Evolutionary conservation across 1,140 invertebrate species (phyloP).

Genomic region (Pseudoatta argentina): DNA sequence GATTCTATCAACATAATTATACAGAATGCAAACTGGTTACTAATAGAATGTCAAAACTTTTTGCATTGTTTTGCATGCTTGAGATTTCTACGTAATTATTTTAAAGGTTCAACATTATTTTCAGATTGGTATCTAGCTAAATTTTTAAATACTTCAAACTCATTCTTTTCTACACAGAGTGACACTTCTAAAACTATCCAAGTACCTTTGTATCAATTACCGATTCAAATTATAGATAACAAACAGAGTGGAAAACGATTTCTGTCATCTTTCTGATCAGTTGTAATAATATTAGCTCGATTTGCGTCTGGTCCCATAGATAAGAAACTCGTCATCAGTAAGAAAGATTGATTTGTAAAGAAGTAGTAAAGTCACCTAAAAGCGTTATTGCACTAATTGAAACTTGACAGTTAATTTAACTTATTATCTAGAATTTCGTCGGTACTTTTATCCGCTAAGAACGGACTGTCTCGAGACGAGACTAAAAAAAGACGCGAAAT

Average conservation of each 20-base stretch:
- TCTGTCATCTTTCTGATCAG: not conserved
- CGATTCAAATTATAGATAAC: not conserved
- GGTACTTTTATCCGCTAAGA: constrained; percentile 20
- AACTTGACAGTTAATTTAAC: constrained; percentile 73
- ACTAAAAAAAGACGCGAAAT: not conserved
- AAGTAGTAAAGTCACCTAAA: not conserved
- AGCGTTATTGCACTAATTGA: constrained; percentile 70
- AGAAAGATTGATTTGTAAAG: not conserved
- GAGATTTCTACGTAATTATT: too few species aligned
- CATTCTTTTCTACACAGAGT: too few species aligned
- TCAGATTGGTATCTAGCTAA: too few species aligned
- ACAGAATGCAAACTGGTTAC: too few species aligned
- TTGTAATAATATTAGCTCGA: not conserved
- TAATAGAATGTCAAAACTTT: too few species aligned
- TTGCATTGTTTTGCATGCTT: too few species aligned
- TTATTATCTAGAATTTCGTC: constrained; percentile 59
- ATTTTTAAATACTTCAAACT: too few species aligned
- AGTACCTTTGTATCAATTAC: not conserved
- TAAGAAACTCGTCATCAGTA: constrained; percentile 16
- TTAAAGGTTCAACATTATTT: too few species aligned
- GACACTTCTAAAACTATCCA: too few species aligned
- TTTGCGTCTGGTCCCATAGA: not conserved
- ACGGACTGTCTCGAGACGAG: not conserved
- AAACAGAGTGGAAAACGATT: not conserved
- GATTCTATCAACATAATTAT: too few species aligned